A percentile compares a stretch with the other conserved stretches of the same genome.
phyloP scores from a whole-genome alignment of 35 echinoderm and acorn worm genomes.

The Hemicentrotus pulcherrimus region DNA sequence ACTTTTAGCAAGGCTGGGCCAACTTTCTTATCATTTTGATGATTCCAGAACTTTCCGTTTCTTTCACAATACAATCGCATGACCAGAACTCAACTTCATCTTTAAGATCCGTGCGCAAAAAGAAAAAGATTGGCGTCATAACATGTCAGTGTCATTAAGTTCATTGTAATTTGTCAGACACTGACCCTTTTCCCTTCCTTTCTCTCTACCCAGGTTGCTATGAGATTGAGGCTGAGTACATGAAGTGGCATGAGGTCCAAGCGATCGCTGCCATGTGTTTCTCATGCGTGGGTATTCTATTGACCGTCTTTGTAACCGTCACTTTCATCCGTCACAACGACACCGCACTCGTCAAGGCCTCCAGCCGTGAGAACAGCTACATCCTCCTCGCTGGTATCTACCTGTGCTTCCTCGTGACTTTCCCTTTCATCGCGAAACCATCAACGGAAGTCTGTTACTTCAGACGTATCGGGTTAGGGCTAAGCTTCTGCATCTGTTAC shows the following conservation, averaged over 20 bases:
- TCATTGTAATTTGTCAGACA: not conserved
- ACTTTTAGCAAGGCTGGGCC: too few relatives aligned
- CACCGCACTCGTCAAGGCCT: constrained; percentile 89
- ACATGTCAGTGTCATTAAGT: too few relatives aligned
- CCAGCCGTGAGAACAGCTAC: constrained; percentile 93
- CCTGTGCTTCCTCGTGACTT: constrained; percentile 81
- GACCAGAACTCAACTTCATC: too few relatives aligned
- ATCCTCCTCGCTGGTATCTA: constrained; percentile 84
- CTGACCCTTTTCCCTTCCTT: not conserved
- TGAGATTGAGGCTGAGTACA: constrained; percentile 77
- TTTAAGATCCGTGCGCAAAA: too few relatives aligned
- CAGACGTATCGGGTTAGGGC: constrained; percentile 75
- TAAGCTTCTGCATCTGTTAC: constrained; percentile 93
- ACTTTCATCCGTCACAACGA: constrained; percentile 86
- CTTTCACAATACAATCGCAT: too few relatives aligned
- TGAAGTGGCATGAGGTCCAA: constrained; percentile 75
- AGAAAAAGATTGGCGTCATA: too few relatives aligned
- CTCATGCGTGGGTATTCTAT: constrained; percentile 73
- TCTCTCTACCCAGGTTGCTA: constrained; percentile 62
- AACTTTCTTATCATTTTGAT: too few relatives aligned
- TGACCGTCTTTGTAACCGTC: constrained; percentile 77
- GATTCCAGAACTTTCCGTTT: too few relatives aligned
- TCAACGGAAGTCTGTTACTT: constrained; percentile 81
- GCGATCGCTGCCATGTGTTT: constrained; percentile 77
- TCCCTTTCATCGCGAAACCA: constrained; percentile 79